Evolutionary conservation across 2,888 invertebrate genomes (phyloP), one percentile per base, ranked within the genome.

Genomic region (Pterobdella sp.): DNA sequence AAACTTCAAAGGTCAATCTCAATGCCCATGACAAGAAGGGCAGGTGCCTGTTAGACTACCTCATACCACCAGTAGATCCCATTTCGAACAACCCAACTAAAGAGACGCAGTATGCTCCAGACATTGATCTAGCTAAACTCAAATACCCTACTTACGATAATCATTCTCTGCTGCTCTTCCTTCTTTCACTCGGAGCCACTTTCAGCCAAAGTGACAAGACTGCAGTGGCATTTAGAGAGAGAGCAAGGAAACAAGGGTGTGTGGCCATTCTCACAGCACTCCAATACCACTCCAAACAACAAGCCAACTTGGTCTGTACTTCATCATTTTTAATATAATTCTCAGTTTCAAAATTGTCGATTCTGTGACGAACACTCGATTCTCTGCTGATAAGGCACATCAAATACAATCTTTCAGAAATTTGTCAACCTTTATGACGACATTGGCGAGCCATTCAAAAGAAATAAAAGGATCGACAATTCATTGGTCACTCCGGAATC

Each of bases 121-220:
- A 69, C 52, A 49, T 42, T 32, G 49, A 34, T 52, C 3, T 69
- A 77, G 69, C 42, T 49, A 82, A 85, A 0, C 76, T 83, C 1
- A 79, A 80, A 0, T 79, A 79, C 56, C 84, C 75, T n/a, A 81
- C 82, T n/a, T 85, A 81, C 75, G 82, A 84, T 74, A 82, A 82
- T 75, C 80, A 81, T 26, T 79, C 81, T 37, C 79, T 84, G 34
- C 78, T 85, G 68, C 79, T 79, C 73, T 76, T 84, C 14, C 78
- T 85, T 31, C 76, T 77, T 22, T 80, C 80, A 72, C 79, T 79
- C 26, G 83, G 82, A 3, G 82, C 83, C 0, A 79, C 80, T 3
- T 73, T 84, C 7, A 77, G 79, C 29, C 77, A 76, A 26, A 77
- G 79, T 31, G 82, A 83, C 76, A 79, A 78, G 63, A 80, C 78